A percentile compares a stretch with the other conserved stretches of the same genome.
Evolutionary conservation across 2,888 invertebrate species (phyloP).

Genomic region (Geotrupes spiniger): DNA sequence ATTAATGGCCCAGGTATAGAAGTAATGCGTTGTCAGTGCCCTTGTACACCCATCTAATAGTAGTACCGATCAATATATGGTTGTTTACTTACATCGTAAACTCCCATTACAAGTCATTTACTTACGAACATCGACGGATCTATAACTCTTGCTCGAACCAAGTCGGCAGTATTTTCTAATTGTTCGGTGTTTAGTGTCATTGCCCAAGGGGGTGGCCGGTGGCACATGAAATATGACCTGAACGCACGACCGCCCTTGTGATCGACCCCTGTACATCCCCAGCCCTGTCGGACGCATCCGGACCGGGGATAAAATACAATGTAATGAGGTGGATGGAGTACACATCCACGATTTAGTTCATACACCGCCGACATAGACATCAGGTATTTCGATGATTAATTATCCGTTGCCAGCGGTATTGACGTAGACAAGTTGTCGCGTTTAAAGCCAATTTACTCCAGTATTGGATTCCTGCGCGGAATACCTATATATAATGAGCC

Average conservation of each 20-base stretch:
- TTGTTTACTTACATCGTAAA: too few relatives aligned
- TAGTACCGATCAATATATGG: too few relatives aligned
- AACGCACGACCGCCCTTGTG: constrained; percentile 38
- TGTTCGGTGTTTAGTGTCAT: constrained; percentile 28
- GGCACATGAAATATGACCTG: constrained; percentile 46
- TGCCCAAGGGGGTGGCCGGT: constrained; percentile 32
- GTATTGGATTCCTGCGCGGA: constrained; percentile 29
- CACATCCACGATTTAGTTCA: constrained; percentile 20
- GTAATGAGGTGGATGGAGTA: constrained; percentile 27
- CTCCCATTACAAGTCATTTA: neutral
- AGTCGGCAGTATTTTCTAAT: constrained; percentile 29
- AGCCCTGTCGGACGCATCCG: constrained; percentile 41
- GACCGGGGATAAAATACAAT: constrained; percentile 37
- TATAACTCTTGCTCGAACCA: constrained; percentile 24
- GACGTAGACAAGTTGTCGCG: constrained; percentile 20
- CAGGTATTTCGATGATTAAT: constrained; percentile 27
- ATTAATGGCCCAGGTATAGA: too few relatives aligned
- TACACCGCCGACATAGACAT: constrained; percentile 15
- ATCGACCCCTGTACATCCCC: constrained; percentile 35
- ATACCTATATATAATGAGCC: constrained; percentile 1
- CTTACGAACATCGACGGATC: constrained; percentile 18
- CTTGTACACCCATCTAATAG: too few relatives aligned
- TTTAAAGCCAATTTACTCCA: constrained; percentile 21
- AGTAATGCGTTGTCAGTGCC: too few relatives aligned
- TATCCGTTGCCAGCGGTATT: constrained; percentile 18